A percentile compares a stretch with the other conserved stretches of the same genome.
Evolutionary conservation across 1,140 invertebrate genomes (phyloP).

Genomic region (Penaeus indicus): DNA sequence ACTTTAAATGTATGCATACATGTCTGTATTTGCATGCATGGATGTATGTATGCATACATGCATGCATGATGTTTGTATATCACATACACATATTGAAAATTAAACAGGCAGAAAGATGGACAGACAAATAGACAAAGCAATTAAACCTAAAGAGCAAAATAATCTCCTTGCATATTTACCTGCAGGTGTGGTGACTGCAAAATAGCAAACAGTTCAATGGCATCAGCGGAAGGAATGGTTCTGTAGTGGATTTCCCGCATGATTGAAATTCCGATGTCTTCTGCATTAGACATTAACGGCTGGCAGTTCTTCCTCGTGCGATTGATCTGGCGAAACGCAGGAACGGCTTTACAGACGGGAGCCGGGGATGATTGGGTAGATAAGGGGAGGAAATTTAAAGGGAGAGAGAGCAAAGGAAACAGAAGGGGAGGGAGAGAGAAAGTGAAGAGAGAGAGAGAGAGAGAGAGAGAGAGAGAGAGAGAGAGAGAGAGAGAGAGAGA

Average conservation of each 20-base stretch:
- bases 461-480: too few species aligned
- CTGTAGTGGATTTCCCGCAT: conserved; percentile 67
- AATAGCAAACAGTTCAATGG: conserved; percentile 80
- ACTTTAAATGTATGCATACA: too few species aligned
- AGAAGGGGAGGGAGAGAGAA: background rate
- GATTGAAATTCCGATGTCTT: conserved; percentile 66
- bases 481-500: too few species aligned
- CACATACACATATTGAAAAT: too few species aligned
- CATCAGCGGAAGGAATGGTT: conserved; percentile 70
- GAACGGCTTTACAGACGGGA: background rate
- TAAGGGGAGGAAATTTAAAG: background rate
- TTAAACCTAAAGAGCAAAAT: too few species aligned
- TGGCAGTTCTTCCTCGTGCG: conserved; percentile 75
- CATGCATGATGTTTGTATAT: too few species aligned
- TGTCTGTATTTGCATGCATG: too few species aligned
- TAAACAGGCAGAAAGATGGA: too few species aligned
- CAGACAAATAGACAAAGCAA: conserved; percentile 42
- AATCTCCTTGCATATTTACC: conserved; percentile 72
- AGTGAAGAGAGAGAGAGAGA: background rate
- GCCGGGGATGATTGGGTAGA: too few species aligned
- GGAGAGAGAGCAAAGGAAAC: background rate
- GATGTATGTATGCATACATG: too few species aligned
- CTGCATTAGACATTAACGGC: conserved; percentile 66
- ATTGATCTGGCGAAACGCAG: conserved; percentile 74
- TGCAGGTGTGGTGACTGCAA: conserved; percentile 89